Base-by-base conservation (phyloP, 2,888 invertebrate species). In the Yponomeuta plumbellus region DNA sequence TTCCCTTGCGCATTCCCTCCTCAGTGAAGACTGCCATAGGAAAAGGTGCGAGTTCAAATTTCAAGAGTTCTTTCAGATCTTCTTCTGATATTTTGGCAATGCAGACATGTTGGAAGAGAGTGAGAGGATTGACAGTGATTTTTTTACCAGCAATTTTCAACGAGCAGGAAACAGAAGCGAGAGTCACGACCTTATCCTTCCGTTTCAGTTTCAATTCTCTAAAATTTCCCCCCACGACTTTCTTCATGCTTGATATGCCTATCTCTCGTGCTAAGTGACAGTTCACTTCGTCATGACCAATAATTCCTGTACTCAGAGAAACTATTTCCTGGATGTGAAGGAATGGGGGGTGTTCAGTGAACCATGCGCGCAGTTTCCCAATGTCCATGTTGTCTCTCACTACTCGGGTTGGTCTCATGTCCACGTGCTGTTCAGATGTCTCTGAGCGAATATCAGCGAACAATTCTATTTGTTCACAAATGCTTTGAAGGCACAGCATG, bases 401-500 rank as follows among this genome's bases (percentile, higher is more conserved):
- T 64, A 64, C 22, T 64, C 64, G 64, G 44, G 64, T 20, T 20
- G 44, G 20, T 64, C 64, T 44, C 21, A 23, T 23, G 23, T 61
- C 61, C 13, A 61, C 61, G 23, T 61, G 61, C 23, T 61, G 61
- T 13, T 61, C 61, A 22, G 23, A 20, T 13, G 61, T 22, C 17
- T 21, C n/a, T 20, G n/a, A 40, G 11, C n/a, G 69, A 70, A 66
- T 70, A 70, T 68, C 13, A 71, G 63, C 69, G 70, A 69, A 66
- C 67, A 68, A 57, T 67, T 57, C 62, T n/a, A 66, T 39, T 67
- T 64, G 22, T 39, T 57, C 57, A 56, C 57, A 65, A 65, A 52
- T 52, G 11, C 11, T 59, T 13, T 11, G 52, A n/a, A 64, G 39
- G 52, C 17, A 40, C 17, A 64, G 8, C 52, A 20, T 44, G 20